Base-by-base conservation (phyloP, 2,113 vertebrate species). In the Girardinichthys multiradiatus region DNA sequence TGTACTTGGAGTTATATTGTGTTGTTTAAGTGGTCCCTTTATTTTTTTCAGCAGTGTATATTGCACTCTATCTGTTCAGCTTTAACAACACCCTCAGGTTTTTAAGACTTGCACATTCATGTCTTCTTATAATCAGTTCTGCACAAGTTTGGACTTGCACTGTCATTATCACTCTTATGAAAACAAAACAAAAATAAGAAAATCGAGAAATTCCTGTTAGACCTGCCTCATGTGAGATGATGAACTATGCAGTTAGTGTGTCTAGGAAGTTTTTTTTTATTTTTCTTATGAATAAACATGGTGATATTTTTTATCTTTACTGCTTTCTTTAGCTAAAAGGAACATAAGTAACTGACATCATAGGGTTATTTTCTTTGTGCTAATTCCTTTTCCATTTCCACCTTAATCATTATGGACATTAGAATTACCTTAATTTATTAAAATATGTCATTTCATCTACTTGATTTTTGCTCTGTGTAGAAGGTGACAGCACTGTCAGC, bases 361-460 rank as follows among this genome's bases (percentile, higher is more conserved):
- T 64, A 4, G 27, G 17, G 8, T 33, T 17, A 15, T 37, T 72
- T 57, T 37, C n/a, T 37, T 1, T 64, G 2, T 64, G 35, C 58
- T 73, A 29, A 19, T 57, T 75, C 54, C 65, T 59, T 80, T 77
- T 74, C n/a, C 54, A 35, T 39, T 42, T 29, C 54, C 63, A 0
- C 28, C 70, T n/a, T 64, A 75, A 69, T 79, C 74, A 68, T 66
- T 74, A 13, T 45, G 60, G 69, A 81, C 72, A 60, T 1, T 0
- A 45, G 28, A 72, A 71, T 66, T 14, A 39, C 68, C 42, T 74
- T 74, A 71, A 80, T 59, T 81, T 65, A 74, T 35, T 68, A 27
- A 77, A 63, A 29, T 59, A 29, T 71, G 74, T 71, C 64, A 35
- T 86, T 75, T 73, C 69, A 89, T 83, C 71, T 68, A 42, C 68